phyloP scores from a whole-genome alignment of 2,113 vertebrate species.

The Pterocles gutturalis region DNA sequence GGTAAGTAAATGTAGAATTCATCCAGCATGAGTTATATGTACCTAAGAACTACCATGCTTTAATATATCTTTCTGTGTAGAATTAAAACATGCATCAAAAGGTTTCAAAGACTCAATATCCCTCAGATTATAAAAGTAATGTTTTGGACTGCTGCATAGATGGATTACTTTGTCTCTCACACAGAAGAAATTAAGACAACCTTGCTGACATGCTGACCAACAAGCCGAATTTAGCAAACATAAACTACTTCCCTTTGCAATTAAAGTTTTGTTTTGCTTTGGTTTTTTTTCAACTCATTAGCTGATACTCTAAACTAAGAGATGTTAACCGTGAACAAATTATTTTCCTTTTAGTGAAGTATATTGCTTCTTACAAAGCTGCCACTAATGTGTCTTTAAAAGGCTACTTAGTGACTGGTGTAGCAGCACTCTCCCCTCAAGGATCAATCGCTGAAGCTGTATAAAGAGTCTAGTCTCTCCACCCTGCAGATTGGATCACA shows the following conservation, averaged over 20 bases:
- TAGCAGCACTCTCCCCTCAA: not conserved
- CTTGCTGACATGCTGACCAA: not conserved
- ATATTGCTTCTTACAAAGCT: not conserved
- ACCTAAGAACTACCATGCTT: not conserved
- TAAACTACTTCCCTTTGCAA: not conserved
- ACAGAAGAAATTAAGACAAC: not conserved
- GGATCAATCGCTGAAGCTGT: not conserved
- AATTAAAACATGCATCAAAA: not conserved
- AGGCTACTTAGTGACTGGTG: not conserved
- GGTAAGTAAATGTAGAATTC: not conserved
- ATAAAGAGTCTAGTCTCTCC: not conserved
- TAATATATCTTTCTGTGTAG: not conserved
- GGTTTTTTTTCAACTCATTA: fast-evolving
- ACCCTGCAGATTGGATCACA: not conserved
- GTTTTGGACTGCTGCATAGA: not conserved
- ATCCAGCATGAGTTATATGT: not conserved
- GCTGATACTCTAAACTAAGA: not conserved
- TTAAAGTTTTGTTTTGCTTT: not conserved
- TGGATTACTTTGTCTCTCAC: not conserved
- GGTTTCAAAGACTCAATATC: not conserved
- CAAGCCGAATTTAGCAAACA: not conserved
- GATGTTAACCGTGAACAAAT: not conserved
- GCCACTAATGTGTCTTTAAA: not conserved
- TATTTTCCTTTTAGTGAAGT: not conserved
- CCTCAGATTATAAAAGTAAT: not conserved